Evolutionary conservation across 2,113 vertebrate genomes (phyloP).

Genomic region (Thermophis baileyi): DNA sequence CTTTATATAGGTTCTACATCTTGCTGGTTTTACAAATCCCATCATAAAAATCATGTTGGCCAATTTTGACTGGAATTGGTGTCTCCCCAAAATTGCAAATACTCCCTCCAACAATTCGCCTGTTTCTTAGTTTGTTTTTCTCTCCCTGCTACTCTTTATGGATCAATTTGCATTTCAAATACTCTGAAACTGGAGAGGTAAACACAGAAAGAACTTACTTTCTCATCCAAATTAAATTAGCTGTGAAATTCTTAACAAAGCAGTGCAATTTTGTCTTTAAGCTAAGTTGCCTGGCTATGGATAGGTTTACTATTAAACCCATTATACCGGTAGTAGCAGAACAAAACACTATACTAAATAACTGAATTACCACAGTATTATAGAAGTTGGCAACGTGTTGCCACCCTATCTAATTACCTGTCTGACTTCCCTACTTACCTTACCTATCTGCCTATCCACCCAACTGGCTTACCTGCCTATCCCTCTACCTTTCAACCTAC

Average conservation of each 20-base stretch:
- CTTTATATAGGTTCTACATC: background rate
- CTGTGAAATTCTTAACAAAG: background rate
- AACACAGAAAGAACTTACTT: background rate
- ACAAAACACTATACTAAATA: background rate
- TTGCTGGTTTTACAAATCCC: background rate
- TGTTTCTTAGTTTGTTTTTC: background rate
- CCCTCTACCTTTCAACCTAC: background rate
- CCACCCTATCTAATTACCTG: background rate
- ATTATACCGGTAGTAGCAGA: background rate
- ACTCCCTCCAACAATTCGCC: background rate
- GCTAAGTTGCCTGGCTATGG: background rate
- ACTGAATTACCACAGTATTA: background rate
- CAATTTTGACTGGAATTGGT: background rate
- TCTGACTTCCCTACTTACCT: background rate
- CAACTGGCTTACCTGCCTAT: background rate
- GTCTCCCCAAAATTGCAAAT: background rate
- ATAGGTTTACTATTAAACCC: background rate
- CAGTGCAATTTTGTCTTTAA: background rate
- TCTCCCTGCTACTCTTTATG: background rate
- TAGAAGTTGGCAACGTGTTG: background rate
- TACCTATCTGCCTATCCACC: background rate
- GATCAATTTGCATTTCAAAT: background rate
- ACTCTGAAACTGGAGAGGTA: background rate
- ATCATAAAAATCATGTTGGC: background rate
- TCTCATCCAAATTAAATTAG: background rate